Evolutionary conservation across 1,140 invertebrate species (phyloP).

Genomic region (Armadillidium nasatum): DNA sequence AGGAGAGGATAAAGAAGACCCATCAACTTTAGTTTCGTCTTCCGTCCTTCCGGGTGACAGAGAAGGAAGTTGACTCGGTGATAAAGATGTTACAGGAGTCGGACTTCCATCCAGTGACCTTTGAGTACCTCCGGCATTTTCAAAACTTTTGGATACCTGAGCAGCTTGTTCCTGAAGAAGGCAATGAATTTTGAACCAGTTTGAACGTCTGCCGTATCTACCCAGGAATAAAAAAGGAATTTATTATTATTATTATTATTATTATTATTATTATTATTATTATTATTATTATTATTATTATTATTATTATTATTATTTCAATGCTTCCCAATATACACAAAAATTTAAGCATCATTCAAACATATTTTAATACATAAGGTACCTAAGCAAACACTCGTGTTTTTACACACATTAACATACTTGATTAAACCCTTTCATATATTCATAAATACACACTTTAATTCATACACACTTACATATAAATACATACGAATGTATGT

Average conservation of each 20-base stretch:
- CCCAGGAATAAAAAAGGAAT: background rate
- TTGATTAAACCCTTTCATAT: no score
- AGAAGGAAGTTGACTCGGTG: slow-evolving; percentile 28
- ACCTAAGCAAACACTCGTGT: no score
- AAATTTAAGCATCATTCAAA: no score
- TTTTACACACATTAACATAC: no score
- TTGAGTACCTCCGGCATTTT: slow-evolving; percentile 10
- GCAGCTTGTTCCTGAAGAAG: slow-evolving; percentile 59
- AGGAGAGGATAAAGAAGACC: slow-evolving; percentile 36
- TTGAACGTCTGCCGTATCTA: slow-evolving; percentile 52
- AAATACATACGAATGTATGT: no score
- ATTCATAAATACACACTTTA: no score
- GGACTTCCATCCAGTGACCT: slow-evolving; percentile 18
- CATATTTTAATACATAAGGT: no score
- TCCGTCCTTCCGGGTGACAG: slow-evolving; percentile 36
- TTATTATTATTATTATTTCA: background rate
- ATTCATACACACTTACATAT: no score
- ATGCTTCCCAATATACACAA: background rate
- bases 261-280: background rate
- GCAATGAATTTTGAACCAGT: slow-evolving; percentile 54
- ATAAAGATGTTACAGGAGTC: slow-evolving; percentile 13
- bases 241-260: background rate
- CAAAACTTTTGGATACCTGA: slow-evolving; percentile 33
- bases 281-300: background rate
- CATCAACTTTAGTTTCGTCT: slow-evolving; percentile 38